Base-by-base conservation (phyloP, 2,888 invertebrate species). In the Dicyrtomina minuta region DNA sequence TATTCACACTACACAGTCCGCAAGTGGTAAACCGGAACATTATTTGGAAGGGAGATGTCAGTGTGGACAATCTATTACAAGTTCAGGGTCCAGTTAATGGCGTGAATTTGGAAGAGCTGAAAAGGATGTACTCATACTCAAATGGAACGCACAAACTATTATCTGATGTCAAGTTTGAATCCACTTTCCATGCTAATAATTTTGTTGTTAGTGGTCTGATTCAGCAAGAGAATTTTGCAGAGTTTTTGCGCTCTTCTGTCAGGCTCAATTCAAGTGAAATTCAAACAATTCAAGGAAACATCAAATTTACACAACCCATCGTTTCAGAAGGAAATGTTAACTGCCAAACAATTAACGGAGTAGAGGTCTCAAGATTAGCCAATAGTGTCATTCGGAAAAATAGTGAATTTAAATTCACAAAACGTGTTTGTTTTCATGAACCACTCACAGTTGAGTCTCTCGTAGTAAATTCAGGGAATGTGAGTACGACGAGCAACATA, bases 81-180 rank as follows among this genome's bases (percentile, higher is more conserved):
- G 33, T 41, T 13, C 1, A n/a, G 8, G 68, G 61, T 3, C 22
- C 17, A 44, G 46, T 74, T 13, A 74, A 74, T 58, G 26, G 26
- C 39, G 27, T 72, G 15, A 53, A 61, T 17, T 13, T 72, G 12
- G 1, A 33, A 27, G 56, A 66, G 56, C 60, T 74, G 12, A 51
- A 62, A 12, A 27, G 26, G 1, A 51, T 70, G 5, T 72, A 70
- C 39, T 62, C 70, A 1, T 72, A 70, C 33, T 17, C 44, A n/a
- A 56, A 72, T 56, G 61, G 53, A 22, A 62, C 66, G 13, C 74
- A 74, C 41, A 24, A 62, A 13, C 6, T 74, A 3, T 49, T 58
- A 15, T 56, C 61, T 15, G 61, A 68, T 46, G 58, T 64, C 0
- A 26, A 61, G 6, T 68, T 68, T 17, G 59, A 70, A 1, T 20